These are phyloP conservation scores for Cyaniris semiargus DNA, from an alignment of 2,888 invertebrate genomes.

Conservation along the genomic window DNA sequence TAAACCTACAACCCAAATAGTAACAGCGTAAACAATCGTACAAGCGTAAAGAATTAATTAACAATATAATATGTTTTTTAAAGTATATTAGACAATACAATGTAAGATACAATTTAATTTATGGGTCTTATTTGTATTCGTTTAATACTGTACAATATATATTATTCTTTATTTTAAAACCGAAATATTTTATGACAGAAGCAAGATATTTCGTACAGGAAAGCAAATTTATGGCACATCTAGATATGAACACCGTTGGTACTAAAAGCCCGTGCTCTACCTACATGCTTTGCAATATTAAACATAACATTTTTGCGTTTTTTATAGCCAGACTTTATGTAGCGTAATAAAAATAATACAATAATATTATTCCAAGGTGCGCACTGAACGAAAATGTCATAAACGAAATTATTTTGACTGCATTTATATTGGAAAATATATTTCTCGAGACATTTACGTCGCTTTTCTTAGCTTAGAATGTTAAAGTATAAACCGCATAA, in stretches of 20 bases:
- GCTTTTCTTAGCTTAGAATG: neutral
- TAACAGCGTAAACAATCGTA: too few species aligned
- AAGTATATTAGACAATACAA: too few species aligned
- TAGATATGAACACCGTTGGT: conserved; percentile 10
- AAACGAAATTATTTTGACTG: conserved; percentile 27
- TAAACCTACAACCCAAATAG: too few species aligned
- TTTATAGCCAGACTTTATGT: conserved; percentile 28
- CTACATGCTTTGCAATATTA: conserved; percentile 29
- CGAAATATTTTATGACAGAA: conserved; percentile 14
- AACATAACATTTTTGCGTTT: conserved; percentile 28
- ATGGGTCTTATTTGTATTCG: neutral
- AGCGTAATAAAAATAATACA: conserved; percentile 26
- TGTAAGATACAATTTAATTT: too few species aligned
- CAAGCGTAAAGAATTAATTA: too few species aligned
- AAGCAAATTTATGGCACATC: conserved; percentile 20
- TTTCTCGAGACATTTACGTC: neutral
- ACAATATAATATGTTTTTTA: too few species aligned
- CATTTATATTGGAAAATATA: conserved; percentile 27
- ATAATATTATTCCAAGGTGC: conserved; percentile 18
- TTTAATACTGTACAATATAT: neutral
- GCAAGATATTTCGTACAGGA: conserved; percentile 21
- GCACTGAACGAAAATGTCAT: neutral
- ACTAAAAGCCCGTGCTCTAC: neutral
- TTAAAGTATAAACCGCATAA: neutral
- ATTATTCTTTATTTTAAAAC: conserved; percentile 1